Percentiles rank a stretch among this genome's conserved stretches.
Conservation (phyloP, 2,113 vertebrate species). For the Entomyzon cyanotis region DNA sequence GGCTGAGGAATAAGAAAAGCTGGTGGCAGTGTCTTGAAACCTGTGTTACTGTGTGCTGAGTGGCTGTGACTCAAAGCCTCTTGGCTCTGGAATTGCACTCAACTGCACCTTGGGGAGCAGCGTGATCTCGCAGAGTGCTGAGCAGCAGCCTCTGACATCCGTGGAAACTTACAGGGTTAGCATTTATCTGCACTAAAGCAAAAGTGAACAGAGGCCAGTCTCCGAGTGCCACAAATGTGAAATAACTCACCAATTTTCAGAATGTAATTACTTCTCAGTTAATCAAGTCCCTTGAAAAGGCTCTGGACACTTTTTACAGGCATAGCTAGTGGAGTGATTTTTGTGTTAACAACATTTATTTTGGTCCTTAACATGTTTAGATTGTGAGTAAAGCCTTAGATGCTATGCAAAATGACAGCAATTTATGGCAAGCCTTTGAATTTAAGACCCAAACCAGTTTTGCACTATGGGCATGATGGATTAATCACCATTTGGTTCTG, state of each 20-base stretch:
- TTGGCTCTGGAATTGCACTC: background rate
- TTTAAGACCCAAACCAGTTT: background rate
- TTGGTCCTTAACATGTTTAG: background rate
- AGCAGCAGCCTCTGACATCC: background rate
- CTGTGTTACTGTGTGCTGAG: background rate
- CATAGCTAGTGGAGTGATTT: background rate
- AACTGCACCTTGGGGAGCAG: background rate
- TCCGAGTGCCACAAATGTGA: background rate
- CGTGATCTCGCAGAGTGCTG: background rate
- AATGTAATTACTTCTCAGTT: background rate
- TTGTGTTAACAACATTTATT: background rate
- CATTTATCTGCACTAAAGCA: background rate
- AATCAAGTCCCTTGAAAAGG: background rate
- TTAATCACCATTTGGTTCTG: constrained; percentile 4
- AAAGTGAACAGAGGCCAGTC: rapidly evolving
- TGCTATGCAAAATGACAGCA: background rate
- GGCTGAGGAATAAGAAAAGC: background rate
- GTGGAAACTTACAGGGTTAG: background rate
- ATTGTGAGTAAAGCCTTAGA: background rate
- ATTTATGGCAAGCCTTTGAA: constrained; percentile 6
- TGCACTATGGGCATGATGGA: background rate
- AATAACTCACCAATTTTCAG: constrained; percentile 1
- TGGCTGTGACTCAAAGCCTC: constrained; percentile 8
- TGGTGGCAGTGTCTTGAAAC: background rate
- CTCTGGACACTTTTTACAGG: background rate